These are phyloP conservation scores for Rotaria magnacalcarata DNA, from an alignment of 2,888 invertebrate species.

Conservation along the genomic window DNA sequence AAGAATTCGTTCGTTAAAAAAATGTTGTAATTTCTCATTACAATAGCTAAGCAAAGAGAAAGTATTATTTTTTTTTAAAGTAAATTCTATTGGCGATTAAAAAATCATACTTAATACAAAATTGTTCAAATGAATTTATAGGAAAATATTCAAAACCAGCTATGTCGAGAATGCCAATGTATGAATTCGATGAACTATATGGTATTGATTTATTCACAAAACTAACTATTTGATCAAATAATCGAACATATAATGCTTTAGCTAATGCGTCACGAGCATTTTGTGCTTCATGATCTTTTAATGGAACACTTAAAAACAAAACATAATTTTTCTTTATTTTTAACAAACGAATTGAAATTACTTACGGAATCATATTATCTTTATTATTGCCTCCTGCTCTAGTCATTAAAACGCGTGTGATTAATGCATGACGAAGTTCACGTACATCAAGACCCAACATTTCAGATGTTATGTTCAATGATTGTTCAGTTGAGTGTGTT, in stretches of 20 bases:
- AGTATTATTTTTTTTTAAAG: conserved; percentile 68
- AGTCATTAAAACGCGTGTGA: conserved; percentile 68
- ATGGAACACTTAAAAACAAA: conserved; percentile 67
- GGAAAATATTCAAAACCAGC: conserved; percentile 71
- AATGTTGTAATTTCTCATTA: conserved; percentile 96
- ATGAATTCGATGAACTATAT: conserved; percentile 83
- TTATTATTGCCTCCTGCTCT: background rate
- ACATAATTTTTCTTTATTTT: no score
- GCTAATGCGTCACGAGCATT: conserved; percentile 91
- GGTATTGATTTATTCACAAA: conserved; percentile 90
- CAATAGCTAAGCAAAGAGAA: conserved; percentile 86
- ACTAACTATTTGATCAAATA: conserved; percentile 90
- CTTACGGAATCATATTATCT: background rate
- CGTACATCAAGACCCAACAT: conserved; percentile 72
- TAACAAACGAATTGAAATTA: no score
- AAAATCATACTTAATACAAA: background rate
- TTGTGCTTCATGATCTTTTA: conserved; percentile 85
- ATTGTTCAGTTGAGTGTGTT: conserved; percentile 64
- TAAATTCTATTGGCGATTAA: background rate
- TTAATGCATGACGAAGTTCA: conserved; percentile 76
- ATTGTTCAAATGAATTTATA: conserved; percentile 37
- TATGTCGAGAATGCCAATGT: conserved; percentile 93
- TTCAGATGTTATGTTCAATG: conserved; percentile 68
- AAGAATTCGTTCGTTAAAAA: conserved; percentile 92
- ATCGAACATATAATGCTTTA: conserved; percentile 85